Percentiles rank a stretch among this genome's conserved stretches.
These are phyloP conservation scores for Peromyscus polionotus DNA, from an alignment of 2,113 vertebrate species.

Conservation along the genomic window DNA sequence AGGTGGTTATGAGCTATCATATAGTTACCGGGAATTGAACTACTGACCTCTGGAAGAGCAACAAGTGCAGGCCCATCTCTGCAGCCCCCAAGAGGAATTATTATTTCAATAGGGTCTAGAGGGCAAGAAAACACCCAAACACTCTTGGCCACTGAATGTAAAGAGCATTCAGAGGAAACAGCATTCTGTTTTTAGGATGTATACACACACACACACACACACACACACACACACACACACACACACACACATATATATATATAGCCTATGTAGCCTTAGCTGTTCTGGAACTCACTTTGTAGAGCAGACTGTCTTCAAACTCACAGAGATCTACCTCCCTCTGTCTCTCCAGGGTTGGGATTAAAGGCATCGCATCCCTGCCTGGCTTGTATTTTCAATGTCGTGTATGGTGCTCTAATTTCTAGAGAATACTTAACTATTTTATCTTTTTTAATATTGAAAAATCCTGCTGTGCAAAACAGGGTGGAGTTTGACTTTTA, in stretches of 20 bases:
- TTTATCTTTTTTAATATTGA: slow-evolving; percentile 16
- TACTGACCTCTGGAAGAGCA: background rate
- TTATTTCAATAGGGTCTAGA: background rate
- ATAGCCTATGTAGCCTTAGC: background rate
- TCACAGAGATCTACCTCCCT: background rate
- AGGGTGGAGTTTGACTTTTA: background rate
- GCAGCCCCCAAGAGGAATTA: background rate
- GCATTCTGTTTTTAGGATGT: background rate
- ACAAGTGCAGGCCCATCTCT: too few species aligned
- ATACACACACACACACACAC: too few species aligned
- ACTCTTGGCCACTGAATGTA: background rate
- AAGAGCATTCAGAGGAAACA: background rate
- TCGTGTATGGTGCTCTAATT: background rate
- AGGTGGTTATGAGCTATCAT: background rate
- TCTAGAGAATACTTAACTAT: background rate
- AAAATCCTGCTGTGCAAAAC: background rate
- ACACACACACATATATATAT: too few species aligned
- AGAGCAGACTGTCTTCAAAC: background rate
- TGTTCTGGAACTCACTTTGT: background rate
- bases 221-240: too few species aligned
- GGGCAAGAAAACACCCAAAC: background rate
- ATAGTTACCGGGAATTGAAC: background rate
- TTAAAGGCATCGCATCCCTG: background rate
- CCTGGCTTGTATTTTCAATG: background rate
- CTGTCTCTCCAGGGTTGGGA: background rate